Evolutionary conservation across 2,888 invertebrate species (phyloP).

Genomic region (Himalopsyche tibetana): DNA sequence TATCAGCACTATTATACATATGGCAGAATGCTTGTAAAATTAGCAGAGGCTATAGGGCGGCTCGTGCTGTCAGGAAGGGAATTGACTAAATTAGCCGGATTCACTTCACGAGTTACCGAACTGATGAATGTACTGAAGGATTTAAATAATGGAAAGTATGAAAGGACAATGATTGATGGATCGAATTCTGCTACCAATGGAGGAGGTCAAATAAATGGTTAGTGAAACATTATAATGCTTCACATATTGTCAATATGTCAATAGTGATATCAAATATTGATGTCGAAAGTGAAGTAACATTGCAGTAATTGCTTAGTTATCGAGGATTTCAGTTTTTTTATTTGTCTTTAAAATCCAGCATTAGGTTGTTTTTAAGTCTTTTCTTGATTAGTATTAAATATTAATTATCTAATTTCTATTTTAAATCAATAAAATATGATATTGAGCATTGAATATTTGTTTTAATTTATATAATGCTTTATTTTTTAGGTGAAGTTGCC

Average conservation of each 20-base stretch:
- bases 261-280: too few relatives aligned
- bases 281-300: too few relatives aligned
- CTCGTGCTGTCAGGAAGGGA: slow-evolving; percentile 96
- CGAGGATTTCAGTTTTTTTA: too few relatives aligned
- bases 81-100: slow-evolving; percentile 94
- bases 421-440: too few relatives aligned
- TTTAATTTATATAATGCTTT: not conserved
- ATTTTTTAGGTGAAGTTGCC: slow-evolving; percentile 68
- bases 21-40: slow-evolving; percentile 95
- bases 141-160: slow-evolving; percentile 86
- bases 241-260: too few relatives aligned
- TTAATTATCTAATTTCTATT: too few relatives aligned
- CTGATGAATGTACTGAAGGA: slow-evolving; percentile 90
- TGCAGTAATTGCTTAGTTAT: too few relatives aligned
- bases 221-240: not conserved
- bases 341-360: too few relatives aligned
- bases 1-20: slow-evolving; percentile 94
- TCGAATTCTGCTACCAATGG: slow-evolving; percentile 66
- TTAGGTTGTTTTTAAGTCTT: not conserved
- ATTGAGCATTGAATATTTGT: not conserved
- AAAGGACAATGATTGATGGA: slow-evolving; percentile 76
- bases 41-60: slow-evolving; percentile 98
- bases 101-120: slow-evolving; percentile 95
- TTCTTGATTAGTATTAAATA: not conserved
- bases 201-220: not conserved